Conservation (phyloP, 1,140 invertebrate species). For the Bombus confusus region DNA sequence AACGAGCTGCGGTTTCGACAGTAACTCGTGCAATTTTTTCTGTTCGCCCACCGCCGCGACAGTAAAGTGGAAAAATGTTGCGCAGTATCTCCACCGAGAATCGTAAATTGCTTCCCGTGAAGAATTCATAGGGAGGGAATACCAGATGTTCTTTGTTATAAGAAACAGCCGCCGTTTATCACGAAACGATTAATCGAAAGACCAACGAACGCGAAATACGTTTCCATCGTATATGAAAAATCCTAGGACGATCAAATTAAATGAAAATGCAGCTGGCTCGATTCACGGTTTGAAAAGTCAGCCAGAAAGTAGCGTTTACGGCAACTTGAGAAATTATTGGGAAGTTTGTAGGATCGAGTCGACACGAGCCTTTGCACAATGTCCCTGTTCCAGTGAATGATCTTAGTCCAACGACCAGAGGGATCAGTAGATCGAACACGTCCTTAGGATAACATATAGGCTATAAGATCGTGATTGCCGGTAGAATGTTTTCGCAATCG, state of each 20-base stretch:
- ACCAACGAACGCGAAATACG: not conserved
- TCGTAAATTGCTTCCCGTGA: conserved; percentile 2
- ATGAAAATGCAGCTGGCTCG: not conserved
- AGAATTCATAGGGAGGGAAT: too few relatives aligned
- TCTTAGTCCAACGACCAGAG: not conserved
- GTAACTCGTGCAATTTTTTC: conserved; percentile 1
- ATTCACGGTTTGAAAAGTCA: not conserved
- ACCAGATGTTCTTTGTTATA: too few relatives aligned
- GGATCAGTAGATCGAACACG: not conserved
- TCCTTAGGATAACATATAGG: not conserved
- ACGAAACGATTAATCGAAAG: not conserved
- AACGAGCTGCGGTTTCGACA: not conserved
- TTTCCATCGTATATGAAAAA: not conserved
- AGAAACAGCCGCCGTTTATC: not conserved
- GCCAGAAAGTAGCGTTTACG: not conserved
- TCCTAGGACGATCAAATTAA: not conserved
- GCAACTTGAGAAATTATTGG: not conserved
- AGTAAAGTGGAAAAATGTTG: conserved; percentile 20
- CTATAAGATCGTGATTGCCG: not conserved
- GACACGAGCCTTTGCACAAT: not conserved
- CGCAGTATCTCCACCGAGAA: not conserved
- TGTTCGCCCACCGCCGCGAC: not conserved
- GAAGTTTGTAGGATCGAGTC: not conserved
- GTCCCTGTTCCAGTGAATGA: too few relatives aligned
- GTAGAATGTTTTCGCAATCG: not conserved